These are phyloP conservation scores for Anolis sagrei DNA, from an alignment of 2,113 vertebrate genomes.

Conservation along the genomic window DNA sequence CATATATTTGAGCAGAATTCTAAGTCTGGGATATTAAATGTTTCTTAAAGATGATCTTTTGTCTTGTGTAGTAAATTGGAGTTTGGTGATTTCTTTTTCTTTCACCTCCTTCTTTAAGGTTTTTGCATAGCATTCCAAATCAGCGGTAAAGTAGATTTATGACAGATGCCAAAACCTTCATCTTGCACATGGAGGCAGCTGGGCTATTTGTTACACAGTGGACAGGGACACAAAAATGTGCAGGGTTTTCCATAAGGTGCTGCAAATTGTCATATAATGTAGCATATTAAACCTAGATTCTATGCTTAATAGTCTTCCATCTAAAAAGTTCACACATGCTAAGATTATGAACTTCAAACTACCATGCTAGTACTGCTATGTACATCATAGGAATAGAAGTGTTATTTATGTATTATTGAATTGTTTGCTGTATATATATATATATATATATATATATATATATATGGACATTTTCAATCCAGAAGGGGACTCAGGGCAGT, in stretches of 20 bases:
- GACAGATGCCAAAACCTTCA: neutral
- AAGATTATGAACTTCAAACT: no score
- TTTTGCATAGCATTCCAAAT: slow-evolving; percentile 9
- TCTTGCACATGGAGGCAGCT: neutral
- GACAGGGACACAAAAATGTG: neutral
- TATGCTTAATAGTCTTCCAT: neutral
- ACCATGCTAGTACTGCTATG: no score
- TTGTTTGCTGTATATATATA: no score
- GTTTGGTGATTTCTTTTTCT: neutral
- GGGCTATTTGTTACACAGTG: neutral
- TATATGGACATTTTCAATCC: no score
- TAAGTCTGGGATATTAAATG: slow-evolving; percentile 20
- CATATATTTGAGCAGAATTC: neutral
- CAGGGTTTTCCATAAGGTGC: neutral
- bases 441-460: no score
- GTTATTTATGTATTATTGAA: no score
- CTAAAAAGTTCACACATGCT: neutral
- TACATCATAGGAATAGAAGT: no score
- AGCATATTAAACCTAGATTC: neutral
- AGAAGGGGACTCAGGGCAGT: no score
- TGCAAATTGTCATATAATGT: neutral
- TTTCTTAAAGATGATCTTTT: neutral
- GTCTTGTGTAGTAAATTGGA: neutral
- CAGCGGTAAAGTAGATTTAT: neutral
- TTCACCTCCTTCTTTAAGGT: neutral